Percentiles rank a stretch among this genome's conserved stretches.
Conservation (phyloP, 1,140 invertebrate species). For the Leptopilina clavipes region DNA sequence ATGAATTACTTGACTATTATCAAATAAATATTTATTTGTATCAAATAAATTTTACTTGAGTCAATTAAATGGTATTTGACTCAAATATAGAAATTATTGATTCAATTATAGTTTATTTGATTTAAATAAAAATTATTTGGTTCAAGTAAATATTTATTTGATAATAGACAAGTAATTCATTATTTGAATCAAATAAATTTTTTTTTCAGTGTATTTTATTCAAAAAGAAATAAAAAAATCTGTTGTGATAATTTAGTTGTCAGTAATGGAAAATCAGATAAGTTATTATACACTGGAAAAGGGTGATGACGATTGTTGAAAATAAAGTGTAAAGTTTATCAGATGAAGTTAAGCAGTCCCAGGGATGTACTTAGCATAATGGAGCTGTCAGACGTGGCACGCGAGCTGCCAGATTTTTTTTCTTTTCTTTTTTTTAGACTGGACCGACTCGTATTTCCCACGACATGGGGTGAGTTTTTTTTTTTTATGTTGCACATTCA, state of each 20-base stretch:
- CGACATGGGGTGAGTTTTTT: conserved; percentile 59
- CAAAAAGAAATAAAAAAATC: not conserved
- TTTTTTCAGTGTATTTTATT: no score
- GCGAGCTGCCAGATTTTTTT: conserved; percentile 46
- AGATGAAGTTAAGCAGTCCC: conserved; percentile 51
- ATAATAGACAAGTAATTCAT: no score
- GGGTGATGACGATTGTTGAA: conserved; percentile 34
- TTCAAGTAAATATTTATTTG: no score
- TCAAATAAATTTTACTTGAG: no score
- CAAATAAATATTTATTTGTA: no score
- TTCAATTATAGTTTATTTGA: no score
- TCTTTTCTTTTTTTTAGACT: conserved; percentile 48
- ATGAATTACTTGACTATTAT: no score
- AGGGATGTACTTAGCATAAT: conserved; percentile 50
- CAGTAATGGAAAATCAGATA: not conserved
- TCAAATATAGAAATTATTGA: no score
- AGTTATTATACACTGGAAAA: conserved; percentile 16
- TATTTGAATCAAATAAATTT: no score
- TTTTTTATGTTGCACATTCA: conserved; percentile 55
- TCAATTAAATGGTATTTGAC: no score
- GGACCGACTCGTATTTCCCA: conserved; percentile 59
- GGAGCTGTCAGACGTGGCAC: conserved; percentile 55
- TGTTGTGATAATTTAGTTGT: not conserved
- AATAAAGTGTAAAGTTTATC: conserved; percentile 44
- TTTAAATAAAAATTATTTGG: no score